Percentiles rank a stretch among this genome's conserved stretches.
Evolutionary conservation across 2,888 invertebrate genomes (phyloP).

Genomic region (Tridacna gigas): DNA sequence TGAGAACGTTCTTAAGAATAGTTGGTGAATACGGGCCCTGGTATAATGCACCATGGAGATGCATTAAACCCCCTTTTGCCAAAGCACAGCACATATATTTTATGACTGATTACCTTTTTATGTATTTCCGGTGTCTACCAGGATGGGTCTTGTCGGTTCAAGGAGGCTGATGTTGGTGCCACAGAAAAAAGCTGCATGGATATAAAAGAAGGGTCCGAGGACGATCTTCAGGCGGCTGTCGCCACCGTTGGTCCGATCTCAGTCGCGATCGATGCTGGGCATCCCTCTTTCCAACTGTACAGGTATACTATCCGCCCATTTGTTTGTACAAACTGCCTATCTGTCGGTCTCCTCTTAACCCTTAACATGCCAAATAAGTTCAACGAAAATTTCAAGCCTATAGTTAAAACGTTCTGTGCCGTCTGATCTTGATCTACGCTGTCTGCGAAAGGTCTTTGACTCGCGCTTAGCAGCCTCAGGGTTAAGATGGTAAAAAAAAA

Average conservation of each 20-base stretch:
- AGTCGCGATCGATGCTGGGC: constrained; percentile 94
- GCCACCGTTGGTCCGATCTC: constrained; percentile 94
- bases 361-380: not conserved
- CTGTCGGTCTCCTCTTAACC: not conserved
- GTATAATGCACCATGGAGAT: no score
- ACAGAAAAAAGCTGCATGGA: constrained; percentile 92
- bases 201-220: constrained; percentile 90
- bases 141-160: constrained; percentile 84
- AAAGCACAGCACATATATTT: no score
- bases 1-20: no score
- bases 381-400: no score
- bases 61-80: no score
- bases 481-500: no score
- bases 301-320: constrained; percentile 12
- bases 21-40: no score
- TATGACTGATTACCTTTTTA: not conserved
- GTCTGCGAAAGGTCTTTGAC: no score
- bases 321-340: no score
- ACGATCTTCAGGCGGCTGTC: constrained; percentile 90
- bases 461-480: no score
- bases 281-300: constrained; percentile 89
- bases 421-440: no score
- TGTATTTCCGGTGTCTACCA: not conserved
- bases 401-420: no score
- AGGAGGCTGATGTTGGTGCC: constrained; percentile 89